Evolutionary conservation across 2,888 invertebrate genomes (phyloP), one percentile per base, ranked within the genome.

Genomic region (Hartigia nigra): DNA sequence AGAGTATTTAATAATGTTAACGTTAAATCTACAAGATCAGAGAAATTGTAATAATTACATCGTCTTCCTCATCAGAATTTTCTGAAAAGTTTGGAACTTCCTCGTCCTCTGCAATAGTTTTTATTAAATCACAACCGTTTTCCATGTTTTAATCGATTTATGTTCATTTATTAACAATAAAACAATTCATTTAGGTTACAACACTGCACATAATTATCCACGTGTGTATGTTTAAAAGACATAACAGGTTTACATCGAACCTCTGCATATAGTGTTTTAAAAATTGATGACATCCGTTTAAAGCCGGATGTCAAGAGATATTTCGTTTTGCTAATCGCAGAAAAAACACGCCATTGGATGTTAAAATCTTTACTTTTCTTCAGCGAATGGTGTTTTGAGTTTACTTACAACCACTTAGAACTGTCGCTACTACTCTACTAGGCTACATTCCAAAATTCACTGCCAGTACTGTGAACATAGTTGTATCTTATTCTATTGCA

Each of bases 41-140:
- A 34, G 3, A 32, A 75, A 23, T 77, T 72, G 76, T 77, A 82
- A 86, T 92, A n/a, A n/a, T 89, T 91, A 97, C 97, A 91, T 96
- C 96, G 35, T 95, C 92, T 93, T 97, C 97, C 80, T 94, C 94
- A 87, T 97, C 96, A 0, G 97, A 97, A 90, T 95, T 95, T 87
- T 96, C 96, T 0, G 96, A 96, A 82, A 94, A 95, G 92, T 97
- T 93, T 85, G 96, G 95, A 0, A 98, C 95, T 89, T 96, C 96
- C 78, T 96, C 95, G 83, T 96, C 96, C 81, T 97, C 97, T 70
- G 95, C 94, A 80, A 98, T 98, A 0, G 98, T 98, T 92, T 95
- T 94, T 78, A 98, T 95, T 83, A 97, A 92, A 83, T 95, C 96
- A 55, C 92, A 93, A 34, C 85, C 82, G 55, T 79, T 84, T 76